These are phyloP conservation scores for Trachelus iudaicus DNA, from an alignment of 2,888 invertebrate species.

Conservation along the genomic window DNA sequence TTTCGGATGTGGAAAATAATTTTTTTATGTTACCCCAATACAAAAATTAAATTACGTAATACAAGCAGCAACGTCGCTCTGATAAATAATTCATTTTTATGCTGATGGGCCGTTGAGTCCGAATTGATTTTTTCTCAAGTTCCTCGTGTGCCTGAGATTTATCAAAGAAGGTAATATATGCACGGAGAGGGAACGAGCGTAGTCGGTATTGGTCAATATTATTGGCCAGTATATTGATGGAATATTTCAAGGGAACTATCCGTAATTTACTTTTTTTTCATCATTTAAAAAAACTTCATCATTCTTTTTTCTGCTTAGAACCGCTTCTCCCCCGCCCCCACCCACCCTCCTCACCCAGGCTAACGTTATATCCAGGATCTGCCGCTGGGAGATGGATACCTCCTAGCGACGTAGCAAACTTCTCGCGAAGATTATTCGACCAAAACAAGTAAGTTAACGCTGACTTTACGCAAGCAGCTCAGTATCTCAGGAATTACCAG, in stretches of 20 bases:
- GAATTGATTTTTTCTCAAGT: too few relatives aligned
- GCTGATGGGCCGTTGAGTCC: too few relatives aligned
- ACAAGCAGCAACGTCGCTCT: neutral
- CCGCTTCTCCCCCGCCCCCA: too few relatives aligned
- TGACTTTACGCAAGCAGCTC: neutral
- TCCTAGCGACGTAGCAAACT: neutral
- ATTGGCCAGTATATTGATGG: neutral
- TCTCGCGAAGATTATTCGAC: neutral
- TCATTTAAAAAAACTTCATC: neutral
- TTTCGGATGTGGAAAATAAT: neutral
- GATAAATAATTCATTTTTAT: neutral
- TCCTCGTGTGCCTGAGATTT: too few relatives aligned
- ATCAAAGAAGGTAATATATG: neutral
- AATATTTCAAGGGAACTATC: neutral
- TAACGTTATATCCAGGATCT: too few relatives aligned
- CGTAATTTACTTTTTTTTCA: too few relatives aligned
- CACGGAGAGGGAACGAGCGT: neutral
- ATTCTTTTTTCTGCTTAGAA: too few relatives aligned
- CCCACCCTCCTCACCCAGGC: too few relatives aligned
- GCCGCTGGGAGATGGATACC: too few relatives aligned
- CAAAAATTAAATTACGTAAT: too few relatives aligned
- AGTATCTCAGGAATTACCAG: neutral
- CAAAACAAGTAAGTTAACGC: neutral
- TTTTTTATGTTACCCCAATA: too few relatives aligned
- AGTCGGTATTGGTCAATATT: neutral